Conservation (phyloP, 1,140 invertebrate species). For the Drosophila ercepeae region DNA sequence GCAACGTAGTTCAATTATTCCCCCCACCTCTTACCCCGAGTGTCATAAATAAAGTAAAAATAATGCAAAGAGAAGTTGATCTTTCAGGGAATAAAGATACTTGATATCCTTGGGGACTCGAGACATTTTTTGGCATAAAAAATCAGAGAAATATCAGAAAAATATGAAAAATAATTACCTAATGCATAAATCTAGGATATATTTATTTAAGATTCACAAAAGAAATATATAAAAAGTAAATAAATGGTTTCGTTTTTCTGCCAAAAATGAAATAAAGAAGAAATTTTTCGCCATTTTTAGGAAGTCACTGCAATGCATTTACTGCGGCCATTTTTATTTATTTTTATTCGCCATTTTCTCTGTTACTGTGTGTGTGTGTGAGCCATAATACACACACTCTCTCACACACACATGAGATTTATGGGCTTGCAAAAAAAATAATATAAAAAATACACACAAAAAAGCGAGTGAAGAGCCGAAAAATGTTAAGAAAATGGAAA, state of each 20-base stretch:
- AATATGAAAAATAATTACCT: too few species aligned
- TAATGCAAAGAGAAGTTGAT: not conserved
- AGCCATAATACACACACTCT: too few species aligned
- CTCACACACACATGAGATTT: conserved; percentile 70
- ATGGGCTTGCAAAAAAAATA: conserved; percentile 41
- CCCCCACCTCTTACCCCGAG: not conserved
- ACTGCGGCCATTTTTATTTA: conserved; percentile 18
- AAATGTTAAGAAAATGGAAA: conserved; percentile 36
- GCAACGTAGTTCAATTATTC: conserved; percentile 33
- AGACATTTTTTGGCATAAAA: not conserved
- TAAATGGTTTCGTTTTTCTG: conserved; percentile 15
- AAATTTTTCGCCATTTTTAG: conserved; percentile 38
- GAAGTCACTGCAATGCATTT: conserved; percentile 45
- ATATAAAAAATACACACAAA: not conserved
- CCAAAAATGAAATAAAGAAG: not conserved
- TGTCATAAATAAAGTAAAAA: not conserved
- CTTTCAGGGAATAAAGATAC: not conserved
- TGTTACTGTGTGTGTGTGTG: conserved; percentile 16
- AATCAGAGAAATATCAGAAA: not conserved
- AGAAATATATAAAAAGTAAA: conserved; percentile 6
- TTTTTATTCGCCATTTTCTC: not conserved
- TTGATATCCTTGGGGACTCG: not conserved
- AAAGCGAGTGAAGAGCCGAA: conserved; percentile 7
- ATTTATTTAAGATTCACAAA: not conserved
- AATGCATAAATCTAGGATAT: too few species aligned